These are phyloP conservation scores for Geophilus truncorum DNA, from an alignment of 2,888 invertebrate species.

Conservation along the genomic window DNA sequence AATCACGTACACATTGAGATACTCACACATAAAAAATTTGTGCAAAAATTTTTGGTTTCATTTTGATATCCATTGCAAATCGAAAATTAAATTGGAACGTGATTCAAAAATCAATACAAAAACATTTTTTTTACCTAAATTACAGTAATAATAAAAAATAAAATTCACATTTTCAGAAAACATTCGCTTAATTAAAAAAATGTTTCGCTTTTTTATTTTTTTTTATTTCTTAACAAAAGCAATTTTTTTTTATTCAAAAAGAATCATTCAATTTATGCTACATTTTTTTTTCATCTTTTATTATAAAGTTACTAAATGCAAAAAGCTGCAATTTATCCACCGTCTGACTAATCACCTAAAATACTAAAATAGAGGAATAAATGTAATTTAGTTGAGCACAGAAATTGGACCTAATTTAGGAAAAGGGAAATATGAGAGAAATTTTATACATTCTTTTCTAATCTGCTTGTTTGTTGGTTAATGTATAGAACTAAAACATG, in stretches of 20 bases:
- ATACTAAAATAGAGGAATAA: constrained; percentile 25
- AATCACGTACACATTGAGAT: constrained; percentile 27
- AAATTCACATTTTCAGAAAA: not conserved
- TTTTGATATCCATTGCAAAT: constrained; percentile 25
- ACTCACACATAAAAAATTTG: constrained; percentile 23
- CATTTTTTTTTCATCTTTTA: not conserved
- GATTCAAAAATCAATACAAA: not conserved
- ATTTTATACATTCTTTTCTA: not conserved
- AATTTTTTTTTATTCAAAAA: not conserved
- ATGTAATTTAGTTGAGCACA: constrained; percentile 17
- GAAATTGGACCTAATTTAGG: constrained; percentile 18
- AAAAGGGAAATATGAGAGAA: not conserved
- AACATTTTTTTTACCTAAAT: not conserved
- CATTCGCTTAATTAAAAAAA: not conserved
- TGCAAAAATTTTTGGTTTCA: not conserved
- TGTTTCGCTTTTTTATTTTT: not conserved
- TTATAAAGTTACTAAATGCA: not conserved
- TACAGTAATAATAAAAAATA: not conserved
- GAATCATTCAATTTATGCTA: not conserved
- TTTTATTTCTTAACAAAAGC: not conserved
- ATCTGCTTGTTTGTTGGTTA: not conserved
- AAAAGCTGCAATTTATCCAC: constrained; percentile 27
- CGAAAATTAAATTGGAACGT: not conserved
- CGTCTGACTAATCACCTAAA: constrained; percentile 2
- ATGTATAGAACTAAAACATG: not conserved